phyloP scores from a whole-genome alignment of 2,888 invertebrate species.

The Cloeon dipterum region DNA sequence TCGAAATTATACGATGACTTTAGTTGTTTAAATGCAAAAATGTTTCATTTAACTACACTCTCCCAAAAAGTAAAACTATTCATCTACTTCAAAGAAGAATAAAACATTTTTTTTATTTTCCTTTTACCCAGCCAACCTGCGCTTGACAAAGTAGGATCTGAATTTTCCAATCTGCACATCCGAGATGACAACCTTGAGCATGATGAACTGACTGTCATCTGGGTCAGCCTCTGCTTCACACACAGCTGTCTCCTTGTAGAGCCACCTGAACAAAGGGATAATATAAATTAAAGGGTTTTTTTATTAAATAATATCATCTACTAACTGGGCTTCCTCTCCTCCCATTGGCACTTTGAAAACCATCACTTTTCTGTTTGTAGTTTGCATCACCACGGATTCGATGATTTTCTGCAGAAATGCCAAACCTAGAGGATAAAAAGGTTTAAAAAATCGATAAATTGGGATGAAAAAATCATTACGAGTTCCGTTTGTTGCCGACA shows the following conservation, averaged over 20 bases:
- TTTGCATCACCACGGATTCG: conserved; percentile 24
- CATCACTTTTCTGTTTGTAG: conserved; percentile 25
- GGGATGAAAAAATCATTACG: conserved; percentile 9
- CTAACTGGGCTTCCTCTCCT: conserved; percentile 22
- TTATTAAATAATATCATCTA: conserved; percentile 1
- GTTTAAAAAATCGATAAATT: neutral
- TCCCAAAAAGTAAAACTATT: too few species aligned
- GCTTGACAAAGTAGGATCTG: conserved; percentile 12
- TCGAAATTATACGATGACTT: too few species aligned
- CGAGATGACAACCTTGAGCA: conserved; percentile 32
- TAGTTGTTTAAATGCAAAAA: too few species aligned
- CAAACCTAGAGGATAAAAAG: conserved; percentile 17
- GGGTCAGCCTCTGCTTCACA: conserved; percentile 23
- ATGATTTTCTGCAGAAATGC: conserved; percentile 19
- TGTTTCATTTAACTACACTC: too few species aligned
- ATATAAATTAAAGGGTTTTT: neutral
- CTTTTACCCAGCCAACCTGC: too few species aligned
- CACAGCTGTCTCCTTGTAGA: conserved; percentile 39
- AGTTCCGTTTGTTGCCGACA: conserved; percentile 24
- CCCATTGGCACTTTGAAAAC: conserved; percentile 32
- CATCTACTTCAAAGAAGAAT: too few species aligned
- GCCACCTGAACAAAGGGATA: conserved; percentile 22
- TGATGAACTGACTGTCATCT: conserved; percentile 24
- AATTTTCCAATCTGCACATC: conserved; percentile 29
- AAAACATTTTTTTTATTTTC: too few species aligned